phyloP scores from a whole-genome alignment of 2,888 invertebrate species.

The Tenthredo mesomela region DNA sequence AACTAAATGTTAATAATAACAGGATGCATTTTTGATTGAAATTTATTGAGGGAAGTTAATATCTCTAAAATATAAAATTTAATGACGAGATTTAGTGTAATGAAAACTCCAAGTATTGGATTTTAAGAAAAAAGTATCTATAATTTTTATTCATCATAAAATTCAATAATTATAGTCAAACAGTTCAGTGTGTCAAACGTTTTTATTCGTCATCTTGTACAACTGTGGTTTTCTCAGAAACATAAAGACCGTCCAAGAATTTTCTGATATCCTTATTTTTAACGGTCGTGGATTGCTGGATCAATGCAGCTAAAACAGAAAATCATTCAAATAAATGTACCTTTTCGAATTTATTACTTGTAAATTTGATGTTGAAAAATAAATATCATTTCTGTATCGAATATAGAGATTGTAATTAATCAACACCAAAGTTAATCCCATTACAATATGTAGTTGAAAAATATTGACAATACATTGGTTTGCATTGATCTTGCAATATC shows the following conservation, averaged over 20 bases:
- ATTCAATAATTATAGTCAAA: conserved; percentile 40
- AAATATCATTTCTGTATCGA: background rate
- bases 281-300: conserved; percentile 99
- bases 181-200: conserved; percentile 59
- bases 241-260: conserved; percentile 99
- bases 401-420: background rate
- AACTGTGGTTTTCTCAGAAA: conserved; percentile 98
- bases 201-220: conserved; percentile 85
- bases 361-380: background rate
- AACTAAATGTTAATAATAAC: background rate
- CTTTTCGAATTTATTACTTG: background rate
- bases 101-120: background rate
- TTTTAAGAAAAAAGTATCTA: background rate
- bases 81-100: background rate
- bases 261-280: conserved; percentile 99
- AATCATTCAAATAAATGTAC: conserved; percentile 40
- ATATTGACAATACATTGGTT: background rate
- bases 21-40: background rate
- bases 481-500: conserved; percentile 31
- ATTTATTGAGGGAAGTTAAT: background rate
- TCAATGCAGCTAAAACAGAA: conserved; percentile 90
- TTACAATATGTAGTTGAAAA: background rate
- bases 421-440: background rate
- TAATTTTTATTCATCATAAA: conserved; percentile 19
- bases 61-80: background rate